Evolutionary conservation across 2,888 invertebrate species (phyloP), one percentile per base, ranked within the genome.

Genomic region (Drosophila formosana): DNA sequence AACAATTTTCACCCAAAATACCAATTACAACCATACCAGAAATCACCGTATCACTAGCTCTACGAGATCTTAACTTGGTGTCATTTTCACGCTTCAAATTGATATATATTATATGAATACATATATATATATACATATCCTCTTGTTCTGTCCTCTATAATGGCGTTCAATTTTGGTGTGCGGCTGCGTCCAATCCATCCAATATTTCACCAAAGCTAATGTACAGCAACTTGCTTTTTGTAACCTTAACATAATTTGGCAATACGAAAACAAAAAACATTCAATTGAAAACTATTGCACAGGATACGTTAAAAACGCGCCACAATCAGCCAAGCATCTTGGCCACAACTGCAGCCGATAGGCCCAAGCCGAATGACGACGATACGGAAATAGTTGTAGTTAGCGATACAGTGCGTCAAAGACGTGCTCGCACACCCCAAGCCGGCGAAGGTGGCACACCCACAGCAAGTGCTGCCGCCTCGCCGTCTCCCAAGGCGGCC

Each of bases 381-480:
- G 94, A 94, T 74, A 94, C 94, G 82, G 94, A 95, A 91, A 94
- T 94, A 79, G 94, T 95, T 60, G 91, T 94, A 50, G 92, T 93
- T 18, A 94, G 94, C 61, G 94, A 95, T 90, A 95, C 95, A 4
- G 95, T 95, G 72, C 94, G 95, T 82, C 93, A 95, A 57, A 79
- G 93, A 52, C 90, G 93, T 26, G 91, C 92, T 1, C 86, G 92
- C 47, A 93, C 92, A 32, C 92, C 92, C 2, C 92, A 75, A 32
- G 78, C 92, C 70, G 78, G 88, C n/a, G 90, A 89, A 45, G 61
- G 60, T 6, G 32, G 18, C 62, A 30, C 23, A 55, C 51, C 72
- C 18, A 18, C 18, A 18, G 18, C 18, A 18, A 18, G 18, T 18
- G 18, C 18, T 18, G 18, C 18, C 39, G 9, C 34, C 11, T 41